A percentile compares a stretch with the other conserved stretches of the same genome.
Evolutionary conservation across 2,797 vertebrate species (phyloP).

Genomic region (Propithecus deckenii): DNA sequence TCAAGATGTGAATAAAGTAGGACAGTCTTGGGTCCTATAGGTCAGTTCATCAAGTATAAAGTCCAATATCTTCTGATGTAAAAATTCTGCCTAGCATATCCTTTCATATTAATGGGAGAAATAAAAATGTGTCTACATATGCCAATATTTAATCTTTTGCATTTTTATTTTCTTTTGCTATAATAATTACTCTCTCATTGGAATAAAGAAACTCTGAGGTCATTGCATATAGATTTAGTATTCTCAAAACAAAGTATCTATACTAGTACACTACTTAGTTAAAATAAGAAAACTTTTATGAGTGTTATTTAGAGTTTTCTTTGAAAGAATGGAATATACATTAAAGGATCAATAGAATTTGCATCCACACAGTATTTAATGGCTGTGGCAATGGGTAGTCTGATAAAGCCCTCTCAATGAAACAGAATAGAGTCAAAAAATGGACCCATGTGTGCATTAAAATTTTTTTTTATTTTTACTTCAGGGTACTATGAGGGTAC

Average conservation of each 20-base stretch:
- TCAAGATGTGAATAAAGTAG: constrained; percentile 9
- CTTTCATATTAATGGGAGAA: neutral
- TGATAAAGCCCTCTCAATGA: neutral
- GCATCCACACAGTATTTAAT: neutral
- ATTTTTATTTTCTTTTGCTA: constrained; percentile 26
- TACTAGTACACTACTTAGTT: neutral
- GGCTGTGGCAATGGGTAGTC: neutral
- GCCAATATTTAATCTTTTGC: neutral
- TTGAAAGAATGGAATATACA: neutral
- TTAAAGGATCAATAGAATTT: constrained; percentile 12
- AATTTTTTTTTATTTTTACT: neutral
- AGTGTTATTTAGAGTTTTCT: neutral
- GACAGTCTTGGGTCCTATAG: neutral
- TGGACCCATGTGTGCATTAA: neutral
- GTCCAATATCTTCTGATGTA: neutral
- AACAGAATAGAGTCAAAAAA: neutral
- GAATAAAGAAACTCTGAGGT: neutral
- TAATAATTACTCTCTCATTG: constrained; percentile 11
- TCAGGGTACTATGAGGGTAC: no score
- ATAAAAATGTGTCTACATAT: neutral
- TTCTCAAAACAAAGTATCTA: neutral
- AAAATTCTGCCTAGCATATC: constrained; percentile 20
- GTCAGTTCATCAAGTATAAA: constrained; percentile 16
- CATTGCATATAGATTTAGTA: neutral
- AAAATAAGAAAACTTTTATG: neutral